phyloP scores from a whole-genome alignment of 2,113 vertebrate species.

The Platysteira castanea region DNA sequence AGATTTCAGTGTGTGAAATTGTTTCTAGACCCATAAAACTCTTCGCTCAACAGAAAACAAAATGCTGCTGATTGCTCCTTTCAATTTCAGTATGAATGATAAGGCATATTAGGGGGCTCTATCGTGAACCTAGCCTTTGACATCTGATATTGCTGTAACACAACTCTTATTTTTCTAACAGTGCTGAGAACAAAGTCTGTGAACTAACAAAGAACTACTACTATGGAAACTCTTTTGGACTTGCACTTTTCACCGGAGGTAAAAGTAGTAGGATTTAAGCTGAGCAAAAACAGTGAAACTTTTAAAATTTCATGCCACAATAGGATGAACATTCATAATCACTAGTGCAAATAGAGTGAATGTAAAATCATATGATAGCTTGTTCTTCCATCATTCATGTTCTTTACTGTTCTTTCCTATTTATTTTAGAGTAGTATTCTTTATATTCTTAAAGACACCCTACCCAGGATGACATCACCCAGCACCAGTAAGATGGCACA shows the following conservation, averaged over 20 bases:
- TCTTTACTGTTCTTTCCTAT: not conserved
- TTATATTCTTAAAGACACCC: not conserved
- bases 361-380: not conserved
- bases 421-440: not conserved
- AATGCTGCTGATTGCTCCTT: not conserved
- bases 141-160: not conserved
- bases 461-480: no score
- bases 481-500: rapidly evolving
- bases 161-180: not conserved
- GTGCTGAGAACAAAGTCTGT: not conserved
- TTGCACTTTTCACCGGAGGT: not conserved
- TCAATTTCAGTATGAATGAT: not conserved
- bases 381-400: not conserved
- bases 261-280: not conserved
- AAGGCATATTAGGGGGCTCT: not conserved
- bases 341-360: not conserved
- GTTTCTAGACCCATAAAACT: not conserved
- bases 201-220: rapidly evolving
- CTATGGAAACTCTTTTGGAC: rapidly evolving
- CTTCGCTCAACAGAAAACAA: not conserved
- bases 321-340: not conserved
- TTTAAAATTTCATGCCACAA: not conserved
- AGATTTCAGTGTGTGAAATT: not conserved
- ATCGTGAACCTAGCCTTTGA: rapidly evolving
- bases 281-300: not conserved